Evolutionary conservation across 2,797 vertebrate genomes (phyloP), one percentile per base, ranked within the genome.

Genomic region (Sebastes hubbsi): DNA sequence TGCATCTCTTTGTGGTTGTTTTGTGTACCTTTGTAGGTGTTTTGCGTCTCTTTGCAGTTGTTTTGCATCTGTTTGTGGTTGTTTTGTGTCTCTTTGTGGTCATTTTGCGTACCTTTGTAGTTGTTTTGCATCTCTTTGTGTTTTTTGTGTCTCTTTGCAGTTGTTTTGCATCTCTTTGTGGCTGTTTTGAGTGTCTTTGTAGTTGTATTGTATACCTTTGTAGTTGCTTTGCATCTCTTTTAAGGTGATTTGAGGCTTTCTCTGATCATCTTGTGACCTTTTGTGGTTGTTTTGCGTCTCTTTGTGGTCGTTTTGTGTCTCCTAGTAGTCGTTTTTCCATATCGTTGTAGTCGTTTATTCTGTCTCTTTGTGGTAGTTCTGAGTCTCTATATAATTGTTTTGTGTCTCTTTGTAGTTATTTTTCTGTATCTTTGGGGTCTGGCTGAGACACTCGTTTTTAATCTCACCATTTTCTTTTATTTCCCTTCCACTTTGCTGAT

Each of bases 171-270:
- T 64, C 4, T 16, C 2, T 52, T 11, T 38, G 30, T 56, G 16
- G 42, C 1, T 46, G 42, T 18, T 18, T 46, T 38, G 36, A 6
- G 13, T 42, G 5, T 42, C 16, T 46, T 46, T 46, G 42, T 18
- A 1, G 30, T 29, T 2, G 1, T 18, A 36, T 36, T 49, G 0
- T 1, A 0, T 61, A 4, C n/a, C 1, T 67, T 46, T 11, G 8
- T 58, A 5, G 3, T 22, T 4, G 2, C 6, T 29, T 11, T 67
- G 24, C 12, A 16, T 52, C 20, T 52, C 49, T 52, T 49, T 18
- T 3, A 16, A 16, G 38, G 36, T 38, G 36, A 38, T 38, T 38
- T 38, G 12, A 38, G 36, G 12, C 12, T 38, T 0, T 38, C 36
- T 38, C 12, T 38, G 36, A 38, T 38, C 36, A 38, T 38, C 0